phyloP scores from a whole-genome alignment of 2,113 vertebrate genomes.

The Chaenocephalus aceratus region DNA sequence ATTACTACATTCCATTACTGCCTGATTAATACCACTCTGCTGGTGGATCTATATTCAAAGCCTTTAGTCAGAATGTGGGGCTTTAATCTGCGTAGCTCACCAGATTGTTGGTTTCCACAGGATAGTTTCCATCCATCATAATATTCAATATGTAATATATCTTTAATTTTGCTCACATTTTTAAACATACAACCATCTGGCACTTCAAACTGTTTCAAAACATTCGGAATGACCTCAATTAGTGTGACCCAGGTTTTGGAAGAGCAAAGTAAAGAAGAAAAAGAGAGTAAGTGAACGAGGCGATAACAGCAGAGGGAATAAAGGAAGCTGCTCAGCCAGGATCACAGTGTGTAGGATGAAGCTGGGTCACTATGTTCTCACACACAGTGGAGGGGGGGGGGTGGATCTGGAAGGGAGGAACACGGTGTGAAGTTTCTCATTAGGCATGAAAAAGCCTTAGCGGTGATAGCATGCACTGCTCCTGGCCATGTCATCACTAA shows the following conservation, averaged over 20 bases:
- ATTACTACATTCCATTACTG: too few species aligned
- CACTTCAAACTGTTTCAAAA: background rate
- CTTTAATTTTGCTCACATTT: background rate
- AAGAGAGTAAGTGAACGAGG: background rate
- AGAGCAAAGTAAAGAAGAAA: background rate
- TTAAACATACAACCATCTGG: background rate
- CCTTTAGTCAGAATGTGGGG: background rate
- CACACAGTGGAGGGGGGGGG: slow-evolving; percentile 8
- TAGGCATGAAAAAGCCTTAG: background rate
- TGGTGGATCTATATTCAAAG: too few species aligned
- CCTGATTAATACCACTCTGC: too few species aligned
- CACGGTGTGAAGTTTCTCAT: slow-evolving; percentile 9
- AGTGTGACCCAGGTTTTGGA: background rate
- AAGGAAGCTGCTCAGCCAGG: slow-evolving; percentile 2
- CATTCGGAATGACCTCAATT: background rate
- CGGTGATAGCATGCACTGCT: background rate
- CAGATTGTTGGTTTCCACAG: background rate
- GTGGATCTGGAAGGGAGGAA: slow-evolving; percentile 6
- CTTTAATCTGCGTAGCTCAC: background rate
- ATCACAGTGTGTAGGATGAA: slow-evolving; percentile 13
- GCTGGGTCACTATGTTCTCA: slow-evolving; percentile 54
- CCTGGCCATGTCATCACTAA: too few species aligned
- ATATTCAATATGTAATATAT: background rate
- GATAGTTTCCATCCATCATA: background rate
- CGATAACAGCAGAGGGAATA: slow-evolving; percentile 12